Percentiles rank a stretch among this genome's conserved stretches.
Evolutionary conservation across 2,797 vertebrate genomes (phyloP).

Genomic region (Staurois parvus): DNA sequence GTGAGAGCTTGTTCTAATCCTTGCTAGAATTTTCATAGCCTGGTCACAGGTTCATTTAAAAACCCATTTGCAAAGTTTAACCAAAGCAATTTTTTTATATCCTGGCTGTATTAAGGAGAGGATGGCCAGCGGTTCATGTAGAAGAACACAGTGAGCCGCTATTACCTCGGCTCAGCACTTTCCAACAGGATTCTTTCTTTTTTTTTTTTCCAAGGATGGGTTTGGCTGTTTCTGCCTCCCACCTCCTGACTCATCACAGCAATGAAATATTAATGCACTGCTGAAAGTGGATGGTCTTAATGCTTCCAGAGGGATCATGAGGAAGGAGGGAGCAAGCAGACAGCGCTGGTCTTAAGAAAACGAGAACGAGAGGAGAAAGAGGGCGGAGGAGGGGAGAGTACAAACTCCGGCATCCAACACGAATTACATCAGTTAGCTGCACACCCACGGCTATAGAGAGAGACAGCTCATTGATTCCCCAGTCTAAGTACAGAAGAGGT

Average conservation of each 20-base stretch:
- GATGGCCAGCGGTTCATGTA: not conserved
- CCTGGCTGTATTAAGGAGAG: not conserved
- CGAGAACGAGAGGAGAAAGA: not conserved
- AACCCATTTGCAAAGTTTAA: not conserved
- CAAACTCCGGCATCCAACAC: not conserved
- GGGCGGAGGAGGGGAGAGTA: constrained; percentile 6
- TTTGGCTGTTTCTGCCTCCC: constrained; percentile 26
- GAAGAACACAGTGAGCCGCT: not conserved
- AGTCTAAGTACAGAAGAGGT: not conserved
- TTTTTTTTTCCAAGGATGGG: not conserved
- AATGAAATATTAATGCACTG: constrained; percentile 59
- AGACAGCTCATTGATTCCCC: not conserved
- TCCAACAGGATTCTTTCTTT: not conserved
- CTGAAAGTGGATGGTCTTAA: constrained; percentile 50
- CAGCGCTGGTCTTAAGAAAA: constrained; percentile 1
- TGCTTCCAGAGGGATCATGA: constrained; percentile 48
- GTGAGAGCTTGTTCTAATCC: not conserved
- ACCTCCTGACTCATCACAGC: constrained; percentile 57
- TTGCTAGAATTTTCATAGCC: not conserved
- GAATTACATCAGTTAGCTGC: not conserved
- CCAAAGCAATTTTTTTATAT: not conserved
- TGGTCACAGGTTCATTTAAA: not conserved
- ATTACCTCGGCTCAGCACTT: constrained; percentile 43
- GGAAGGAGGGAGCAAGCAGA: constrained; percentile 21
- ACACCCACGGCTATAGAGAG: not conserved